Conservation (phyloP, 37 sponge, comb jelly and placozoan species). For the Crambe crambe region DNA sequence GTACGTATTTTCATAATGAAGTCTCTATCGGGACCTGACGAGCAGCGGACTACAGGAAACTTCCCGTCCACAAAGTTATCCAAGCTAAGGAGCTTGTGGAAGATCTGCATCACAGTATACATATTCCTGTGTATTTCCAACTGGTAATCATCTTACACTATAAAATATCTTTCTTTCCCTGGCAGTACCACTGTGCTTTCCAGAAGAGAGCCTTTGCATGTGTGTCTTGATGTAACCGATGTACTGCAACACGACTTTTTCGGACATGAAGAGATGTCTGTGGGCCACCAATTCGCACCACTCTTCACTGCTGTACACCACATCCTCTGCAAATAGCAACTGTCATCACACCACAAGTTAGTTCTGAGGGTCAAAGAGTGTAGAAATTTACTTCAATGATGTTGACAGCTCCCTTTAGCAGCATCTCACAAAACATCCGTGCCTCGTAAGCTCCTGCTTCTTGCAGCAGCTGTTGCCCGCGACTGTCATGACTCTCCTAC, state of each 20-base stretch:
- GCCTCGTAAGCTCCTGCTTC: slow-evolving; percentile 73
- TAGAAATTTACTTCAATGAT: slow-evolving; percentile 68
- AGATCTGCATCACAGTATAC: slow-evolving; percentile 19
- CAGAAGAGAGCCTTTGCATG: slow-evolving; percentile 32
- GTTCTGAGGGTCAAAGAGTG: no score
- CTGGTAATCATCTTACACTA: slow-evolving; percentile 32
- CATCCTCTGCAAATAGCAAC: slow-evolving; percentile 27
- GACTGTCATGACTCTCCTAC: slow-evolving; percentile 58
- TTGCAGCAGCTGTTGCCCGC: slow-evolving; percentile 49
- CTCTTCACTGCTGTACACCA: slow-evolving; percentile 32
- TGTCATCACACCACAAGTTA: neutral
- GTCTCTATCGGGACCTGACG: slow-evolving; percentile 41
- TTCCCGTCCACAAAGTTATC: slow-evolving; percentile 47
- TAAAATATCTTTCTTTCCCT: slow-evolving; percentile 61
- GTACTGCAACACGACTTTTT: slow-evolving; percentile 65
- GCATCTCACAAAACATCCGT: slow-evolving; percentile 69
- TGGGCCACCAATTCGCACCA: slow-evolving; percentile 36
- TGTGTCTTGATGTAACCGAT: slow-evolving; percentile 59
- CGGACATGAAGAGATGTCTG: slow-evolving; percentile 49
- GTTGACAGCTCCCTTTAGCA: slow-evolving; percentile 79
- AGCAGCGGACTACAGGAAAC: slow-evolving; percentile 37
- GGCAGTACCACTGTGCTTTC: slow-evolving; percentile 48
- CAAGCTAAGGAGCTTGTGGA: slow-evolving; percentile 64
- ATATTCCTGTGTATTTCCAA: neutral
- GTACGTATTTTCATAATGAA: slow-evolving; percentile 57